Conservation (phyloP, 2,113 vertebrate genomes). For the Ctenodactylus gundi region DNA sequence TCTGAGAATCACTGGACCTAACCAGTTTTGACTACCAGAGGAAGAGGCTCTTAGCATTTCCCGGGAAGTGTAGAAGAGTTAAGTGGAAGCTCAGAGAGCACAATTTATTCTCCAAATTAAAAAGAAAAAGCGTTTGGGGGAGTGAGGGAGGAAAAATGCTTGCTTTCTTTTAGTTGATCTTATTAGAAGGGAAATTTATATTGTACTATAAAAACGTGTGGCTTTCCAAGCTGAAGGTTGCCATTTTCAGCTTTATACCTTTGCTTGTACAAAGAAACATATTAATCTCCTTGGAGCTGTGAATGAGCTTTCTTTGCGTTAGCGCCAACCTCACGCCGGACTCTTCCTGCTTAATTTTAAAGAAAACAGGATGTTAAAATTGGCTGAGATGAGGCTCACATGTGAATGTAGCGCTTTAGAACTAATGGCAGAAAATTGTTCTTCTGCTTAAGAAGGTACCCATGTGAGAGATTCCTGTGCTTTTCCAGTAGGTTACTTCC, state of each 20-base stretch:
- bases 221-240: background rate
- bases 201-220: background rate
- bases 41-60: background rate
- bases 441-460: constrained; percentile 43
- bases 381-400: background rate
- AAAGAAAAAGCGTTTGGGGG: background rate
- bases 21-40: constrained; percentile 1
- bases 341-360: constrained; percentile 5
- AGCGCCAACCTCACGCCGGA: background rate
- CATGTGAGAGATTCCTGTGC: background rate
- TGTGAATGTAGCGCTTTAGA: constrained; percentile 48
- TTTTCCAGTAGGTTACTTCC: constrained; percentile 51
- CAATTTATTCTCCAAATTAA: constrained; percentile 36
- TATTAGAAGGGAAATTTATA: constrained; percentile 36
- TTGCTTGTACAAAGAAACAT: constrained; percentile 40
- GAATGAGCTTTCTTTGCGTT: background rate
- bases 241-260: background rate
- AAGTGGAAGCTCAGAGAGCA: background rate
- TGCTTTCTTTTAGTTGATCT: constrained; percentile 38
- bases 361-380: constrained; percentile 68
- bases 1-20: background rate
- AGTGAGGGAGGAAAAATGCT: background rate
- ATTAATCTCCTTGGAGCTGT: background rate
- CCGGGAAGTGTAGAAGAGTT: constrained; percentile 36
- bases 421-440: constrained; percentile 53